A percentile compares a stretch with the other conserved stretches of the same genome.
phyloP scores from a whole-genome alignment of 2,797 vertebrate species.

The Coracias cyanogaster region DNA sequence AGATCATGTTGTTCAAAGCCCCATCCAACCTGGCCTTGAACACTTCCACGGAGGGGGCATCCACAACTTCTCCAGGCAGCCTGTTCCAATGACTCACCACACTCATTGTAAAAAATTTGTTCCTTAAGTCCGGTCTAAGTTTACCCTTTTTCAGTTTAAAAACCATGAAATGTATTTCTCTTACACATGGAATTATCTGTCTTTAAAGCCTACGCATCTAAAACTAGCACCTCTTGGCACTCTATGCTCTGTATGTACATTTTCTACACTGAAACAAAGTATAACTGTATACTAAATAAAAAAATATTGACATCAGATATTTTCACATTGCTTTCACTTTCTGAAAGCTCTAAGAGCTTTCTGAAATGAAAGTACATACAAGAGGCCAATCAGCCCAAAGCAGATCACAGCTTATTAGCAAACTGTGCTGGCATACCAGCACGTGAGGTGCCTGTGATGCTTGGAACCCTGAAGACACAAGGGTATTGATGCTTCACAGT shows the following conservation, averaged over 20 bases:
- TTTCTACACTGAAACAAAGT: neutral
- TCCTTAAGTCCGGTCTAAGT: neutral
- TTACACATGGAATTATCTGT: neutral
- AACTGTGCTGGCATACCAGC: neutral
- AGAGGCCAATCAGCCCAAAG: neutral
- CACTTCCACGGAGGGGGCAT: neutral
- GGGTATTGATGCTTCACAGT: rapidly evolving
- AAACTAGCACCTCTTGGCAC: neutral
- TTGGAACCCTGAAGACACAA: neutral
- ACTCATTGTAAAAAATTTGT: rapidly evolving
- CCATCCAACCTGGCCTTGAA: neutral
- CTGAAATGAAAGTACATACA: neutral
- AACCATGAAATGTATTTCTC: neutral
- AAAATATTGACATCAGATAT: neutral
- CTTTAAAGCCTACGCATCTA: neutral
- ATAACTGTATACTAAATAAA: neutral
- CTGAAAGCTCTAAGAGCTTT: neutral
- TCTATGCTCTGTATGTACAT: neutral
- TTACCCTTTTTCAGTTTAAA: neutral
- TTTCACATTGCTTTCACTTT: neutral
- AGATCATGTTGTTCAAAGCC: neutral
- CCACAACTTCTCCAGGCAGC: neutral
- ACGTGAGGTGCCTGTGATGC: rapidly evolving
- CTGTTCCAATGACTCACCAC: neutral
- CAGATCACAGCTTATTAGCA: neutral